Percentiles rank a stretch among this genome's conserved stretches.
These are phyloP conservation scores for Platanista minor DNA, from an alignment of 2,113 vertebrate species.

Conservation along the genomic window DNA sequence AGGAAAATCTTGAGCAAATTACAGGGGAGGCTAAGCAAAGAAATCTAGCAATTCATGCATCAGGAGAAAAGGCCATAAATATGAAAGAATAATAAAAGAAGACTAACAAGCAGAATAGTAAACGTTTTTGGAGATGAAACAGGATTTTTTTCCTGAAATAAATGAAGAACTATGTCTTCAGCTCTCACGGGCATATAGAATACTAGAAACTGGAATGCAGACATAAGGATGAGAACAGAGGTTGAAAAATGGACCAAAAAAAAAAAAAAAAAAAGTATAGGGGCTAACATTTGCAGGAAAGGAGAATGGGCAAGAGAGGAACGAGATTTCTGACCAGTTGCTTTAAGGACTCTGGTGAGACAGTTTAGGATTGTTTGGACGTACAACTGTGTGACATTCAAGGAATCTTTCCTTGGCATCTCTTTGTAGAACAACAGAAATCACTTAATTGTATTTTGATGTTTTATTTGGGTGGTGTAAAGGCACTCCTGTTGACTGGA, in stretches of 20 bases:
- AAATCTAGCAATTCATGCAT: not conserved
- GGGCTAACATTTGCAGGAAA: not conserved
- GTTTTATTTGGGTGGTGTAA: not conserved
- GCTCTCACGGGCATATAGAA: accelerated
- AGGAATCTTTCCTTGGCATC: not conserved
- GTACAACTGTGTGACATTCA: not conserved
- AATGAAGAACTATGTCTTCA: not conserved
- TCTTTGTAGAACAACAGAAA: not conserved
- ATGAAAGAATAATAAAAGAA: not conserved
- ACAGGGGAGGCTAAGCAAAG: not conserved
- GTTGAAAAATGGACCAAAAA: not conserved
- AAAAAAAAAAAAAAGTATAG: not conserved
- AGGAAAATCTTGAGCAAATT: not conserved
- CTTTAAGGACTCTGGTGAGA: not conserved
- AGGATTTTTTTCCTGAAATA: not conserved
- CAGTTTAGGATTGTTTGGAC: not conserved
- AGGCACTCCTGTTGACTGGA: not conserved
- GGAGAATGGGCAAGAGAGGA: not conserved
- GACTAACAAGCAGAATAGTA: not conserved
- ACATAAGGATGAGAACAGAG: not conserved
- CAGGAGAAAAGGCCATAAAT: not conserved
- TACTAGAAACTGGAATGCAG: not conserved
- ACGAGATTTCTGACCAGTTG: not conserved
- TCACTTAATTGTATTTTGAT: not conserved
- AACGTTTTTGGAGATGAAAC: not conserved